These are phyloP conservation scores for Drosophila meridiana DNA, from an alignment of 2,888 invertebrate genomes.

Conservation along the genomic window DNA sequence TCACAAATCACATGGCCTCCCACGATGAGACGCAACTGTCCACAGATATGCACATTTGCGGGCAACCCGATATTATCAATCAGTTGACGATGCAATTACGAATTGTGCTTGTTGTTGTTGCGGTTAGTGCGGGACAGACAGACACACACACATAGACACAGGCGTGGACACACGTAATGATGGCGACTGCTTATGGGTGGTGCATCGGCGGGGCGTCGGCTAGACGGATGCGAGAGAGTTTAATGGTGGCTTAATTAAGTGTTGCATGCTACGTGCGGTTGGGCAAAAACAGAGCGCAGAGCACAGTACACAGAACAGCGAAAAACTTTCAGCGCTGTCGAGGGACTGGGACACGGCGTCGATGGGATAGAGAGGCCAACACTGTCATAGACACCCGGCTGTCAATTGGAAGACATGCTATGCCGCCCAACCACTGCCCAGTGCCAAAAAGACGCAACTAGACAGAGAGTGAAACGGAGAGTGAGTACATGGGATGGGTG, in stretches of 20 bases:
- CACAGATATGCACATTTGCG: conserved; percentile 65
- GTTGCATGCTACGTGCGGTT: conserved; percentile 73
- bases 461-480: not conserved
- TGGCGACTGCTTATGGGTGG: conserved; percentile 1
- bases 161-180: conserved; percentile 19
- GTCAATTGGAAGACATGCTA: conserved; percentile 49
- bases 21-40: conserved; percentile 44
- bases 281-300: conserved; percentile 45
- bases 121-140: conserved; percentile 7
- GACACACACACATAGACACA: not conserved
- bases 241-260: conserved; percentile 76
- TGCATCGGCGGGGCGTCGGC: conserved; percentile 36
- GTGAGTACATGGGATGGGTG: not conserved
- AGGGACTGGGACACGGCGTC: conserved; percentile 36
- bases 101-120: conserved; percentile 25
- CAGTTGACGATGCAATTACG: conserved; percentile 59
- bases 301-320: conserved; percentile 46
- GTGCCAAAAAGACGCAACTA: conserved; percentile 23
- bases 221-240: conserved; percentile 56
- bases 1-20: conserved; percentile 47
- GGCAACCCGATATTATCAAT: conserved; percentile 57
- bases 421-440: conserved; percentile 30
- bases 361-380: conserved; percentile 12
- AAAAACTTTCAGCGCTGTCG: conserved; percentile 55
- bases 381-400: conserved; percentile 53